These are phyloP conservation scores for Dascillus cervinus DNA, from an alignment of 2,888 invertebrate genomes.

Conservation along the genomic window DNA sequence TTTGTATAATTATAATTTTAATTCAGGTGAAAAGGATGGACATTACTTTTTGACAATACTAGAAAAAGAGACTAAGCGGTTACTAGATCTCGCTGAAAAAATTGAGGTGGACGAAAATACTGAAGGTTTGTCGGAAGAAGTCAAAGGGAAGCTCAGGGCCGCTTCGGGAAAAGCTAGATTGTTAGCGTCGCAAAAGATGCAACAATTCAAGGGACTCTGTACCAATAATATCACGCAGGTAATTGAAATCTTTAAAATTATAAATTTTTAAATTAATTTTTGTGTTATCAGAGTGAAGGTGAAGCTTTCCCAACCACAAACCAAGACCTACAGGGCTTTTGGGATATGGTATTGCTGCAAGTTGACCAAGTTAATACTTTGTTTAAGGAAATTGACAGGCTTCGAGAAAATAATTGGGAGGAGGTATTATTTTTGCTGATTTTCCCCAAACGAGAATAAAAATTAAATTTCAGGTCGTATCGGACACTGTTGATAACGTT, in stretches of 20 bases:
- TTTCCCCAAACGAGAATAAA: not conserved
- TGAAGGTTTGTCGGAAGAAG: conserved; percentile 64
- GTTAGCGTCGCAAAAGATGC: conserved; percentile 86
- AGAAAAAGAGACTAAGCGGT: conserved; percentile 63
- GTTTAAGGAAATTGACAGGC: conserved; percentile 59
- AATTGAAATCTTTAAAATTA: conserved; percentile 7
- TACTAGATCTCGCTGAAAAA: conserved; percentile 58
- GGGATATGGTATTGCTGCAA: conserved; percentile 95
- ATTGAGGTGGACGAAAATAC: conserved; percentile 60
- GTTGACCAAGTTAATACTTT: conserved; percentile 76
- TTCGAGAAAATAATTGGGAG: conserved; percentile 62
- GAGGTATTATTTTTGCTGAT: conserved; percentile 38
- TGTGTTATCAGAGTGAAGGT: conserved; percentile 55
- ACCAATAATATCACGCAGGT: conserved; percentile 40
- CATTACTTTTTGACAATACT: conserved; percentile 71
- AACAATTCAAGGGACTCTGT: conserved; percentile 78
- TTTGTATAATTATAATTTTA: not conserved
- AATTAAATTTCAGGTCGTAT: not conserved
- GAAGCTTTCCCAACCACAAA: conserved; percentile 84
- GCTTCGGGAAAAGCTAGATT: conserved; percentile 88
- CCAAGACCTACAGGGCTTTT: conserved; percentile 90
- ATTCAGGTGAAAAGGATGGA: conserved; percentile 55
- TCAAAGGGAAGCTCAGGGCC: conserved; percentile 74
- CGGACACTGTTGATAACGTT: not conserved
- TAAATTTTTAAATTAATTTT: conserved; percentile 2